phyloP scores from a whole-genome alignment of 1,140 invertebrate genomes.

The Akabosia matsudoensis region DNA sequence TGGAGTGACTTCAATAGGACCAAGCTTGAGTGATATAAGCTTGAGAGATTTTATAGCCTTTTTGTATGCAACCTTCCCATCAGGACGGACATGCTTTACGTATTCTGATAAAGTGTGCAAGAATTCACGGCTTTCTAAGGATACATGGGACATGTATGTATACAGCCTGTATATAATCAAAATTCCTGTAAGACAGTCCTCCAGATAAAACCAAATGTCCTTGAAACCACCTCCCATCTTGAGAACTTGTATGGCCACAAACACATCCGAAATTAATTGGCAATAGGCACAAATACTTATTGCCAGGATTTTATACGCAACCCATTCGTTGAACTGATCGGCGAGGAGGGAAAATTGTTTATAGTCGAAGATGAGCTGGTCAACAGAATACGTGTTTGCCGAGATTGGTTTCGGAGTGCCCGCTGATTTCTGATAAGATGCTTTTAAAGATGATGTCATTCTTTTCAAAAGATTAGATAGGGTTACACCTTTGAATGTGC shows the following conservation, averaged over 20 bases:
- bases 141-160: slow-evolving; percentile 16
- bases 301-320: slow-evolving; percentile 24
- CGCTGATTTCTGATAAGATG: background rate
- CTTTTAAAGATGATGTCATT: background rate
- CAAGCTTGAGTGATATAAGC: slow-evolving; percentile 10
- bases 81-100: background rate
- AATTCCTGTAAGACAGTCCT: background rate
- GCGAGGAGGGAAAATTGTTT: background rate
- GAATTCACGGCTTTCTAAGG: background rate
- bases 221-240: too few relatives aligned
- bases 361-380: slow-evolving; percentile 17
- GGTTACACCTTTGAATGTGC: slow-evolving; percentile 8
- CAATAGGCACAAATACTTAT: slow-evolving; percentile 7
- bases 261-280: slow-evolving; percentile 36
- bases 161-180: slow-evolving; percentile 24
- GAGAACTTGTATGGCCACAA: slow-evolving; percentile 25
- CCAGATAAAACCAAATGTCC: slow-evolving; percentile 16
- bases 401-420: background rate
- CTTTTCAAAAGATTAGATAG: background rate
- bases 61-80: background rate
- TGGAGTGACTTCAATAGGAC: background rate
- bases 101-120: background rate
- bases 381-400: background rate
- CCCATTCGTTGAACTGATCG: slow-evolving; percentile 18
- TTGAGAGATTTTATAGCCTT: background rate